phyloP scores from a whole-genome alignment of 1,140 invertebrate species.

The Chironomus tepperi region DNA sequence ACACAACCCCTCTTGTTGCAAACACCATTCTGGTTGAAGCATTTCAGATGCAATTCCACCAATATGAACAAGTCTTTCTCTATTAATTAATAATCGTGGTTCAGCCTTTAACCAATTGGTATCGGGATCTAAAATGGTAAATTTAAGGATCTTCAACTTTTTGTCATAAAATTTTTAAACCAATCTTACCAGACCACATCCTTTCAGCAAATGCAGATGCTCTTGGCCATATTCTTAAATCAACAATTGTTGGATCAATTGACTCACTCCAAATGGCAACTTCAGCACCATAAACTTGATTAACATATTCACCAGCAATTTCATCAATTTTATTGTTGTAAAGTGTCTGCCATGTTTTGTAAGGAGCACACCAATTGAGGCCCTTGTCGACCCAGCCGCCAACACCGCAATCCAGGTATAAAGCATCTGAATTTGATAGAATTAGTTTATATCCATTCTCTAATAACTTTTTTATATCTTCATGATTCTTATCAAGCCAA shows the following conservation, averaged over 20 bases:
- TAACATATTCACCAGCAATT: constrained; percentile 45
- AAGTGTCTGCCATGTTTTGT: constrained; percentile 51
- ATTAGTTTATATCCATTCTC: constrained; percentile 46
- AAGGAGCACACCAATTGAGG: constrained; percentile 53
- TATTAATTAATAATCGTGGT: constrained; percentile 55
- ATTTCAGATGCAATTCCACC: constrained; percentile 62
- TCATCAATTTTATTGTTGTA: constrained; percentile 50
- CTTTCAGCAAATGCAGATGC: constrained; percentile 71
- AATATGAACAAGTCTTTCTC: constrained; percentile 58
- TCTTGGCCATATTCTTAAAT: constrained; percentile 66
- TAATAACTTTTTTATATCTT: constrained; percentile 41
- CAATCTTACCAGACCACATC: constrained; percentile 49
- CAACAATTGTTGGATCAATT: constrained; percentile 53
- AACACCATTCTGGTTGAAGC: constrained; percentile 71
- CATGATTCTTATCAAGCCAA: constrained; percentile 43
- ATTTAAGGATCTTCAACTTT: too few species aligned
- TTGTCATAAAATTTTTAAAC: too few species aligned
- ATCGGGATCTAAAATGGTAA: constrained; percentile 46
- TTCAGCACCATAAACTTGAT: constrained; percentile 61
- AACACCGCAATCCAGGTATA: constrained; percentile 53
- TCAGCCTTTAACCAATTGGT: constrained; percentile 54
- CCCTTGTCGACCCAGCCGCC: constrained; percentile 42
- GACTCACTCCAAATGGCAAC: constrained; percentile 76
- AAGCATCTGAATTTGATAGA: constrained; percentile 50
- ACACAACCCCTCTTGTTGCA: constrained; percentile 66